Base-by-base conservation (phyloP, 1,140 invertebrate species). In the Pollicipes pollicipes region DNA sequence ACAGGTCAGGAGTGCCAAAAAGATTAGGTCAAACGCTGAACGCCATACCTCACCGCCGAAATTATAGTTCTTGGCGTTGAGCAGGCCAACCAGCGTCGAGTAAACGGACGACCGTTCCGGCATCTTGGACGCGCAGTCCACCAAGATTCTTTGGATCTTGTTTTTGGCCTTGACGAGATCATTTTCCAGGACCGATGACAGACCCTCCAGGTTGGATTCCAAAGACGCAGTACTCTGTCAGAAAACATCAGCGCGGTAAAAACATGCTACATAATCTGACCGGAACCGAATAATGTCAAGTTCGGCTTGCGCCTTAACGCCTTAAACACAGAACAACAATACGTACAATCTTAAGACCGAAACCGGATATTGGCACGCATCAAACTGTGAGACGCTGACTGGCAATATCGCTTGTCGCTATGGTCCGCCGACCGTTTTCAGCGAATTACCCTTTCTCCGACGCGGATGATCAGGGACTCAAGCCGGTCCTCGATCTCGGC, bases 51-150 rank as follows among this genome's bases (percentile, higher is more conserved):
- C 95, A 69, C 95, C 95, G 72, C 95, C 95, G 82, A 97, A 98
- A 80, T 95, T 96, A 77, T 95, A 98, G 80, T 98, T 98, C 78
- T 96, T 96, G 0, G 93, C 93, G 83, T 98, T 99, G 0, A 99
- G 80, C 32, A 99, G 83, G 3, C 96, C 96, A 72, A 97, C 93
- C 21, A 99, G 80, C 0, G 95, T 98, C 3, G 95, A 93, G 78
- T 98, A 99, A 69, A 98, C 95, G 0, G 95, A 95, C 78, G 95
- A 92, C 82, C 97, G 97, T 79, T 98, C 95, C 3, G 96, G 96
- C 87, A 97, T 90, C 73, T 88, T 89, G 32, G 93, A 88, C 30
- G 95, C 94, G 83, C 95, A 98, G 76, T 97, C 93, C 28, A 90
- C 90, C 0, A 98, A 81, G 74, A 97, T 95, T 74, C 92, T 85